phyloP scores from a whole-genome alignment of 2,113 vertebrate genomes.

The Sylvia atricapilla region DNA sequence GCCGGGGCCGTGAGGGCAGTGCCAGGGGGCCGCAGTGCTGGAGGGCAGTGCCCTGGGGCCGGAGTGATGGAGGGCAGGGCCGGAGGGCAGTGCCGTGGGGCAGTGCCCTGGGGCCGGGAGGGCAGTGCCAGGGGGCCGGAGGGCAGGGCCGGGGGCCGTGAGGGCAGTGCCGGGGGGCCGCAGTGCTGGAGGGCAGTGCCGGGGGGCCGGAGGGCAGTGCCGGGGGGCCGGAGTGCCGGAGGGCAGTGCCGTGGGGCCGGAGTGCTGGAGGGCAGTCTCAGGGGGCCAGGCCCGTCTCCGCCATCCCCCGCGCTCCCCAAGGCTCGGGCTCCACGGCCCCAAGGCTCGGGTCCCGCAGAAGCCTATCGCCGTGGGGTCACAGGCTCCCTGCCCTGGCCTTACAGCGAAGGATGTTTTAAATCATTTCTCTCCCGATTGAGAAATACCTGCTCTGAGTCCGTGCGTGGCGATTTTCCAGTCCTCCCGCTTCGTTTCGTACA shows the following conservation, averaged over 20 bases:
- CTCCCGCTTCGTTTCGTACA: background rate
- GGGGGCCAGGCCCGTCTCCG: rapidly evolving
- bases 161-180: background rate
- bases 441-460: rapidly evolving
- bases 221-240: no score
- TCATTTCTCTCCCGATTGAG: no score
- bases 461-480: rapidly evolving
- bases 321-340: rapidly evolving
- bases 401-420: rapidly evolving
- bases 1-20: no score
- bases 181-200: rapidly evolving
- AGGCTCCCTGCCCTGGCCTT: no score
- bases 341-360: rapidly evolving
- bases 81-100: no score
- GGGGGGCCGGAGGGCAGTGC: no score
- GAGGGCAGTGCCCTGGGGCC: background rate
- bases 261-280: no score
- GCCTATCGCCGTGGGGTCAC: rapidly evolving
- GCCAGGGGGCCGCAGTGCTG: no score
- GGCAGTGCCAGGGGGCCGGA: no score
- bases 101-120: background rate
- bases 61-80: no score
- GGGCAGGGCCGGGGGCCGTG: no score
- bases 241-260: background rate
- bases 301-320: rapidly evolving